phyloP scores from a whole-genome alignment of 2,797 vertebrate genomes.

The Carapus acus region DNA sequence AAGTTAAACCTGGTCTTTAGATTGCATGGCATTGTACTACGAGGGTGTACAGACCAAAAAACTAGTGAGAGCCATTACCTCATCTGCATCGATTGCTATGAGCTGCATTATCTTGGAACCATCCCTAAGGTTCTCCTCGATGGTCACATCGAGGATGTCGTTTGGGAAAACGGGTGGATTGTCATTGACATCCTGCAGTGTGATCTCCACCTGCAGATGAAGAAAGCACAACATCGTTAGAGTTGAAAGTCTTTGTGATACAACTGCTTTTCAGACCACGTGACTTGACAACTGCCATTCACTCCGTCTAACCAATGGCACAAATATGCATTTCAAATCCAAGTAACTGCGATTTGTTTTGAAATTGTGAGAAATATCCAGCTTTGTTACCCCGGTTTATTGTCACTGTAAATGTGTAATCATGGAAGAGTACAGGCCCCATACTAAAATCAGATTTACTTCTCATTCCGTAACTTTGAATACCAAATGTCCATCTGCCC shows the following conservation, averaged over 20 bases:
- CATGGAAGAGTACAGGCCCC: too few relatives aligned
- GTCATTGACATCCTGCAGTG: conserved; percentile 96
- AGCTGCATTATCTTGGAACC: conserved; percentile 96
- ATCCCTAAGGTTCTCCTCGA: conserved; percentile 92
- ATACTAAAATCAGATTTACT: too few relatives aligned
- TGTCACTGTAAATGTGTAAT: conserved; percentile 68
- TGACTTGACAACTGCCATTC: conserved; percentile 44
- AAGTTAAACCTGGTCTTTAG: conserved; percentile 1
- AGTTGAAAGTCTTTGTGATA: conserved; percentile 28
- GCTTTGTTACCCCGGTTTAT: conserved; percentile 60
- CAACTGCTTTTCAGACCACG: conserved; percentile 52
- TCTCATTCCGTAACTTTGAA: too few relatives aligned
- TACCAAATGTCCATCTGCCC: too few relatives aligned
- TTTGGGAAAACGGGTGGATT: conserved; percentile 95
- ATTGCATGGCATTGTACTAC: conserved; percentile 3
- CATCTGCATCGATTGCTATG: conserved; percentile 92
- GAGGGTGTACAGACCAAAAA: conserved; percentile 4
- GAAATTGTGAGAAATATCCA: conserved; percentile 66
- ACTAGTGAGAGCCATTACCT: conserved; percentile 77
- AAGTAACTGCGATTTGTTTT: conserved; percentile 55
- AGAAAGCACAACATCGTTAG: conserved; percentile 53
- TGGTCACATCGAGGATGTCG: conserved; percentile 87
- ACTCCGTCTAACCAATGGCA: conserved; percentile 58
- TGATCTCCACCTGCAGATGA: conserved; percentile 90
- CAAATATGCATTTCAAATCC: conserved; percentile 64